Evolutionary conservation across 2,888 invertebrate genomes (phyloP).

Genomic region (Hedya salicella): DNA sequence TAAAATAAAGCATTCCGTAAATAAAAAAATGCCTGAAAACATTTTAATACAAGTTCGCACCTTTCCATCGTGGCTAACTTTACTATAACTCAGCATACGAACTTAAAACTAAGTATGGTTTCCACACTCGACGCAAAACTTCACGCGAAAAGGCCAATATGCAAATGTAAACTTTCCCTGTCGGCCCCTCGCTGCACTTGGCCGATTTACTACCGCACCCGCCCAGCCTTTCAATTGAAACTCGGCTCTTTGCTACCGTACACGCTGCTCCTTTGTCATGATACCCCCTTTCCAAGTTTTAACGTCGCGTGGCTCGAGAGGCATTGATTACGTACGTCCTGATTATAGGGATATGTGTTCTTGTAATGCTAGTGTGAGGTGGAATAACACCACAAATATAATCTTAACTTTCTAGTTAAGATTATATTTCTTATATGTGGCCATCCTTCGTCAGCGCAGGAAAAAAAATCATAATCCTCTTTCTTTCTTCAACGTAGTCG

Average conservation of each 20-base stretch:
- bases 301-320: conserved; percentile 6
- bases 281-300: conserved; percentile 20
- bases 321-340: conserved; percentile 20
- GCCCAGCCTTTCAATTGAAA: conserved; percentile 65
- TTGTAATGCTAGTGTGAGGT: too few species aligned
- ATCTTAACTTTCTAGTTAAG: too few species aligned
- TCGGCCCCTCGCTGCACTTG: conserved; percentile 70
- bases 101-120: conserved; percentile 30
- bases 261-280: conserved; percentile 43
- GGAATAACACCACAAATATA: too few species aligned
- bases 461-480: too few species aligned
- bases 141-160: conserved; percentile 65
- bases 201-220: conserved; percentile 75
- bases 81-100: conserved; percentile 5
- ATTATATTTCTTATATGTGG: too few species aligned
- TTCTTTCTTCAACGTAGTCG: too few species aligned
- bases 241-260: conserved; percentile 53
- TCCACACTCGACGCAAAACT: conserved; percentile 51
- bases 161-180: conserved; percentile 81
- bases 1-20: too few species aligned
- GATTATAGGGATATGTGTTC: background rate
- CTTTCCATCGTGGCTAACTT: background rate
- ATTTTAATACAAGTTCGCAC: conserved; percentile 1
- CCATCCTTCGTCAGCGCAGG: too few species aligned
- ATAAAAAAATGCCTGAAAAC: background rate